A percentile compares a stretch with the other conserved stretches of the same genome.
Conservation (phyloP, 2,888 invertebrate species). For the Steinernema hermaphroditum region DNA sequence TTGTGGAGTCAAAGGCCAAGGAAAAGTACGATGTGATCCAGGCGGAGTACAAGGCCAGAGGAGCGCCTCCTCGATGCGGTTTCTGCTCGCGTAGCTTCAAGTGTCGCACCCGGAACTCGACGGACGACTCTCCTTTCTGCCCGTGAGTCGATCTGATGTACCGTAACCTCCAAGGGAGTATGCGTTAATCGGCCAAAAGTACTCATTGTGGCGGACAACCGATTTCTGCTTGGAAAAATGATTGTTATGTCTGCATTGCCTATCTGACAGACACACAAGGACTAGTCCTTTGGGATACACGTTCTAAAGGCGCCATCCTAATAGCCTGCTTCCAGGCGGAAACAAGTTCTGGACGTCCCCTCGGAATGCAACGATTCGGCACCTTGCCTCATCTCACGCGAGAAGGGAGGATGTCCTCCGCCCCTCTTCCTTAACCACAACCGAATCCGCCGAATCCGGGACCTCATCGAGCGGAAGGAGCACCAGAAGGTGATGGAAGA, state of each 20-base stretch:
- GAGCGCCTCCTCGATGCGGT: constrained; percentile 31
- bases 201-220: too few species aligned
- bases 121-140: constrained; percentile 1
- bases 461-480: constrained; percentile 21
- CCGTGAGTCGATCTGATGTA: neutral
- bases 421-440: constrained; percentile 34
- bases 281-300: too few species aligned
- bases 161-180: too few species aligned
- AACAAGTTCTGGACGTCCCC: constrained; percentile 30
- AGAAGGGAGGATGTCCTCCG: constrained; percentile 30
- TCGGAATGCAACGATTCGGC: constrained; percentile 32
- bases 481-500: constrained; percentile 32
- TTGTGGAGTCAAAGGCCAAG: constrained; percentile 26
- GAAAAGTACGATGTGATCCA: constrained; percentile 31
- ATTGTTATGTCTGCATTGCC: too few species aligned
- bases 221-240: too few species aligned
- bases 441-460: constrained; percentile 26
- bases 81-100: constrained; percentile 33
- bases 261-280: too few species aligned
- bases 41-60: constrained; percentile 33
- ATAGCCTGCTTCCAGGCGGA: constrained; percentile 29
- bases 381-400: constrained; percentile 26
- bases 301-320: too few species aligned
- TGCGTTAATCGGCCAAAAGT: too few species aligned
- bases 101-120: constrained; percentile 30